Base-by-base conservation (phyloP, 2,113 vertebrate genomes). In the Brienomyrus brachyistius region DNA sequence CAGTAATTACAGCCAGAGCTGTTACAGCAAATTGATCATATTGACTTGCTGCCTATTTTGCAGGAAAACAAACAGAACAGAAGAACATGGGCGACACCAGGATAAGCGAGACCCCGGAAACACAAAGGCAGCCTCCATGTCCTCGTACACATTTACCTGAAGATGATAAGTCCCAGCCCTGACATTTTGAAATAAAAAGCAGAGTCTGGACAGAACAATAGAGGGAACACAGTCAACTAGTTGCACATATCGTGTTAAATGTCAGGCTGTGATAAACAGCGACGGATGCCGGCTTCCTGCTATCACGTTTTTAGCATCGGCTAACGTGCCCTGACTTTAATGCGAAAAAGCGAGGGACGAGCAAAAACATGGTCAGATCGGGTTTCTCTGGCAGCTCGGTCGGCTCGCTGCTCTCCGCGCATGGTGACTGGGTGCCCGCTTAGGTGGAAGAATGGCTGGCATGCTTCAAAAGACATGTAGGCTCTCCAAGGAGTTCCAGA, bases 111-210 rank as follows among this genome's bases (percentile, higher is more conserved):
- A 9, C 19, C 15, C 43, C 35, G 0, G 45, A 19, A 47, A 84
- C 40, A 84, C 45, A 48, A 86, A 35, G 85, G 13, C 11, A 2
- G 4, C 11, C 35, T 54, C 47, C 47, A 8, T 7, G 45, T 52
- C 50, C 47, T n/a, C 47, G 4, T n/a, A 11, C 23, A 10, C 47
- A 50, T 86, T 86, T 48, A 48, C 85, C 31, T 86, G 85, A 15
- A 21, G 85, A 86, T 17, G 50, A 54, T 19, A 31, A 86, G 23
- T 86, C 19, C n/a, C 47, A 6, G 15, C 23, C 27, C 48, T 52
- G 50, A 86, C 85, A 86, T 86, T 51, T 86, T 13, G 48, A 13
- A 86, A 35, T 86, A 17, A 54, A 86, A 86, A 86, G 23, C 85
- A 35, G 27, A 86, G 17, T 51, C 48, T 54, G 50, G 50, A 15